Conservation (phyloP, 2,797 vertebrate genomes). For the Macropodus opercularis region DNA sequence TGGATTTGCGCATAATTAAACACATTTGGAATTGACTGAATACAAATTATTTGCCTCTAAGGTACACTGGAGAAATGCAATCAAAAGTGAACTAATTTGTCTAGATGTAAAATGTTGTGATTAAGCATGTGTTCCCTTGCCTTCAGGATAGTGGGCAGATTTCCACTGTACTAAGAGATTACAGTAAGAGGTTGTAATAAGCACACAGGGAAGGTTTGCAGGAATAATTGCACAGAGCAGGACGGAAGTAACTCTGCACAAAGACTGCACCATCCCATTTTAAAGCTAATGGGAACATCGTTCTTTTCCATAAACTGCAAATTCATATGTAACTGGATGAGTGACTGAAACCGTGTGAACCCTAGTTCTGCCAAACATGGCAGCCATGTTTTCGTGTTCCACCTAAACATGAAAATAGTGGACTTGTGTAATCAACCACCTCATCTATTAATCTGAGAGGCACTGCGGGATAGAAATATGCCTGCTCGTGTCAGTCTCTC, state of each 20-base stretch:
- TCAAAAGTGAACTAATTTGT: slow-evolving; percentile 79
- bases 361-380: neutral
- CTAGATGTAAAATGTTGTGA: slow-evolving; percentile 64
- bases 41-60: slow-evolving; percentile 74
- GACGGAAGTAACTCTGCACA: neutral
- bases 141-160: slow-evolving; percentile 52
- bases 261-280: neutral
- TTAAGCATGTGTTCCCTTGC: slow-evolving; percentile 66
- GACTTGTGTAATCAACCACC: too few relatives aligned
- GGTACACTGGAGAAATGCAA: slow-evolving; percentile 72
- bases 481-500: too few relatives aligned
- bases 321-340: neutral
- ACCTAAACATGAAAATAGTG: neutral
- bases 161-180: slow-evolving; percentile 54
- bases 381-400: neutral
- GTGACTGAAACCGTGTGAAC: neutral
- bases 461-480: too few relatives aligned
- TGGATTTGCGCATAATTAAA: slow-evolving; percentile 65
- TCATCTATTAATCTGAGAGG: too few relatives aligned
- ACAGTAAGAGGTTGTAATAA: slow-evolving; percentile 42
- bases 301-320: neutral
- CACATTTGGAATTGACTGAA: slow-evolving; percentile 60
- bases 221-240: neutral
- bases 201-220: slow-evolving; percentile 8
- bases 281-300: too few relatives aligned